Evolutionary conservation across 2,113 vertebrate species (phyloP), one percentile per base, ranked within the genome.

Genomic region (Furnarius figulus): DNA sequence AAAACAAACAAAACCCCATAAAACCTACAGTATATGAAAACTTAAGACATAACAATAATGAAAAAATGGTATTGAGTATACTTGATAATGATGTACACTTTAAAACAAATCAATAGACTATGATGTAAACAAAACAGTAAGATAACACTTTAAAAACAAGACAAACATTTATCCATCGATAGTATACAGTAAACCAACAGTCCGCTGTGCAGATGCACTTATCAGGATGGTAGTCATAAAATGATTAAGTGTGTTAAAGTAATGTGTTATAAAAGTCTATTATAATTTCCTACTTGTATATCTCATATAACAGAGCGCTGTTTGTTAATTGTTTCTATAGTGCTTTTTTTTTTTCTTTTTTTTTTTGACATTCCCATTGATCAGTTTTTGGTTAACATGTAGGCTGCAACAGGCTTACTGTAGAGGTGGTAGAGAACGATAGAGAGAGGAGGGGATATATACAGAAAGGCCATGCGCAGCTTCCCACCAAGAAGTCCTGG

Each of bases 341-440:
- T 97, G 97, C 97, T 95, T 97, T 87, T 91, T 89, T 46, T 95
- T 58, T 35, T 23, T 14, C 46, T 46, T 39, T 56, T 89, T 86
- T 96, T 95, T 96, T 98, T 98, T 98, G 96, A 98, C 96, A 98
- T 98, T 97, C 96, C 94, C 95, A 97, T 91, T 96, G 95, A 97
- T 98, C 97, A 97, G 97, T 97, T 98, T 98, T 98, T 97, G 96
- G 98, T 98, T 99, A 99, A 98, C 98, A 97, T 98, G 97, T 98
- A 98, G 98, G 98, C 98, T 98, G 98, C 97, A 98, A 97, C 97
- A 98, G 98, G 98, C 98, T 99, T 99, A 99, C 98, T 98, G 99
- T 98, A 97, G 98, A 98, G 90, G 98, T 98, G 87, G 98, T 98
- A 98, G 98, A 98, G 92, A 98, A 99, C 31, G 97, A 98, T 46